Evolutionary conservation across 2,888 invertebrate species (phyloP).

Genomic region (Leptogaster cylindrica): DNA sequence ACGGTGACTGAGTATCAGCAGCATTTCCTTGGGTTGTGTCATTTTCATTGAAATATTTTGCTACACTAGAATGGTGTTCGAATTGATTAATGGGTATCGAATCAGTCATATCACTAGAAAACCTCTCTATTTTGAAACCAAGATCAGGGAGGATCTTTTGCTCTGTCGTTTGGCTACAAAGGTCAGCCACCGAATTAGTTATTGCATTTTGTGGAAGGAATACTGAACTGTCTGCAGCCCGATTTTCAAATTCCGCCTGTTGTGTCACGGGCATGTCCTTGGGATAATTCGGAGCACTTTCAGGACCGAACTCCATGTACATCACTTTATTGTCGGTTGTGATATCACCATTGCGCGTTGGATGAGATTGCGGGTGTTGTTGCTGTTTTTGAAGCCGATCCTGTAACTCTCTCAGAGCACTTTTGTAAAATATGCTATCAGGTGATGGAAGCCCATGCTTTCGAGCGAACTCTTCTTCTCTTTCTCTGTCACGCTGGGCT

Average conservation of each 20-base stretch:
- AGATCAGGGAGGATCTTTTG: neutral
- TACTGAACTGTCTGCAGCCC: neutral
- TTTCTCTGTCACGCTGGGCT: conserved; percentile 60
- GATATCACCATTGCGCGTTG: conserved; percentile 13
- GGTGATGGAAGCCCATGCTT: conserved; percentile 54
- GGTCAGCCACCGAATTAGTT: conserved; percentile 45
- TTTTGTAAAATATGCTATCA: conserved; percentile 27
- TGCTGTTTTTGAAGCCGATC: conserved; percentile 51
- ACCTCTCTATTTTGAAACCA: too few relatives aligned
- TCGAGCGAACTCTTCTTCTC: conserved; percentile 60
- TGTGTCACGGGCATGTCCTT: conserved; percentile 19
- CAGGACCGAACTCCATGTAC: conserved; percentile 50
- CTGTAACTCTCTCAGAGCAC: conserved; percentile 49
- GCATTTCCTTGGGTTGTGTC: conserved; percentile 27
- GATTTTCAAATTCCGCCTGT: conserved; percentile 20
- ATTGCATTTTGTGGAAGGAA: conserved; percentile 46
- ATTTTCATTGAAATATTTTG: too few relatives aligned
- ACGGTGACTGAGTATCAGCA: neutral
- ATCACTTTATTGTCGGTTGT: conserved; percentile 47
- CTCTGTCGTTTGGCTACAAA: conserved; percentile 36
- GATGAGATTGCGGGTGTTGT: conserved; percentile 40
- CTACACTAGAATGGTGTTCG: conserved; percentile 16
- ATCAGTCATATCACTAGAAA: conserved; percentile 40
- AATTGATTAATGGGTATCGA: conserved; percentile 32
- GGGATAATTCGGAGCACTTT: conserved; percentile 33